Conservation (phyloP, 2,888 invertebrate species). For the Meganola albula region DNA sequence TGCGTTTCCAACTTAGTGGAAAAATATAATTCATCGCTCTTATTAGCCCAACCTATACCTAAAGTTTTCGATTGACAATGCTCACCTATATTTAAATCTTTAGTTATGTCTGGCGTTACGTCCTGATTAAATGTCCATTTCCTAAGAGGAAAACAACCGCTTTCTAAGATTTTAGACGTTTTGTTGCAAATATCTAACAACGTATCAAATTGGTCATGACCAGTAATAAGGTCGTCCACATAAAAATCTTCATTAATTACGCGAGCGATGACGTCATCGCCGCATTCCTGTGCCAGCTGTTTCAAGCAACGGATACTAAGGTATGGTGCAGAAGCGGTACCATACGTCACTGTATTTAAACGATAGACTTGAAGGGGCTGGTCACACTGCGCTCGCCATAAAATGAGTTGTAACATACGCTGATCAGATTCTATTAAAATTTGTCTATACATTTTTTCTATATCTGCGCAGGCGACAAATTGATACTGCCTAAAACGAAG, state of each 20-base stretch:
- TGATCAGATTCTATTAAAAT: background rate
- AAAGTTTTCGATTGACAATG: conserved; percentile 7
- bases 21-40: conserved; percentile 1
- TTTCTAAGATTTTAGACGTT: background rate
- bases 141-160: conserved; percentile 3
- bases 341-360: conserved; percentile 4
- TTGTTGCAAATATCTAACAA: conserved; percentile 2
- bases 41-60: conserved; percentile 6
- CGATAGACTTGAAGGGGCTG: background rate
- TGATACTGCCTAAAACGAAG: conserved; percentile 8
- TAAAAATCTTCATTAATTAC: conserved; percentile 2
- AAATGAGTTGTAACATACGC: conserved; percentile 3
- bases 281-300: conserved; percentile 8
- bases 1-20: background rate
- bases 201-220: background rate
- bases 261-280: background rate
- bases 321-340: conserved; percentile 4
- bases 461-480: conserved; percentile 5
- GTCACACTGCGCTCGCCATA: conserved; percentile 5
- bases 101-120: background rate
- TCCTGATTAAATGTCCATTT: conserved; percentile 8
- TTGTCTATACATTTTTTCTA: conserved; percentile 4
- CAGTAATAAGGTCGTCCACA: conserved; percentile 1
- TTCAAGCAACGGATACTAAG: conserved; percentile 2
- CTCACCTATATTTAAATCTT: background rate